Evolutionary conservation across 2,113 vertebrate species (phyloP).

Genomic region (Chroicocephalus ridibundus): DNA sequence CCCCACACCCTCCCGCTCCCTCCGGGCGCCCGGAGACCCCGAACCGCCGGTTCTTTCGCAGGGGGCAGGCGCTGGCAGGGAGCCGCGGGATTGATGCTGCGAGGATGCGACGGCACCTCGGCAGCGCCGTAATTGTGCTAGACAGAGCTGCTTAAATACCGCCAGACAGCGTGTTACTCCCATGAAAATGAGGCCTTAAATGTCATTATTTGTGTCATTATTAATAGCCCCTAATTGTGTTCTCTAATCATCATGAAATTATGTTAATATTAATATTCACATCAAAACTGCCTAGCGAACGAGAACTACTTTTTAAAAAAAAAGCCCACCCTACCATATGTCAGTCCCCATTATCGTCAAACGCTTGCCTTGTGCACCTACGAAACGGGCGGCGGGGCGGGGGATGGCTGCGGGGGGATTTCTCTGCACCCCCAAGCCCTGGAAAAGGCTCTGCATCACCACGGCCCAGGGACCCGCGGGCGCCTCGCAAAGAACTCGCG

Average conservation of each 20-base stretch:
- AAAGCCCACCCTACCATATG: conserved; percentile 60
- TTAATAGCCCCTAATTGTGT: conserved; percentile 87
- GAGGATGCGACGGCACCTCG: not conserved
- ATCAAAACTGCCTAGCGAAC: conserved; percentile 81
- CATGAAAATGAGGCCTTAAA: conserved; percentile 83
- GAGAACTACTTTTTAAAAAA: conserved; percentile 42
- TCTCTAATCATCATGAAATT: conserved; percentile 85
- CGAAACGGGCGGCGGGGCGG: not conserved
- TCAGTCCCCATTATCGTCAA: conserved; percentile 66
- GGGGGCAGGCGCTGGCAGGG: not conserved
- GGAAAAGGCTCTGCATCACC: accelerated
- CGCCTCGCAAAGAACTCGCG: accelerated
- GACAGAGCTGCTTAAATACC: conserved; percentile 80
- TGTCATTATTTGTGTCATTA: conserved; percentile 89
- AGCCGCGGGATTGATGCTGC: not conserved
- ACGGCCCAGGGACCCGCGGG: accelerated
- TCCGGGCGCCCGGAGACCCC: not conserved
- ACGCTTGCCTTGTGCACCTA: not conserved
- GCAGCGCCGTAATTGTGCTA: conserved; percentile 67
- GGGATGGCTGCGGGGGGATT: accelerated
- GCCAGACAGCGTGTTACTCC: conserved; percentile 82
- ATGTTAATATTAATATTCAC: conserved; percentile 86
- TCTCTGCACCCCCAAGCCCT: not conserved
- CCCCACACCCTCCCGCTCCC: not conserved
- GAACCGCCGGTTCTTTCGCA: accelerated